Base-by-base conservation (phyloP, 2,113 vertebrate genomes). In the Cyanoramphus novaezelandiae region DNA sequence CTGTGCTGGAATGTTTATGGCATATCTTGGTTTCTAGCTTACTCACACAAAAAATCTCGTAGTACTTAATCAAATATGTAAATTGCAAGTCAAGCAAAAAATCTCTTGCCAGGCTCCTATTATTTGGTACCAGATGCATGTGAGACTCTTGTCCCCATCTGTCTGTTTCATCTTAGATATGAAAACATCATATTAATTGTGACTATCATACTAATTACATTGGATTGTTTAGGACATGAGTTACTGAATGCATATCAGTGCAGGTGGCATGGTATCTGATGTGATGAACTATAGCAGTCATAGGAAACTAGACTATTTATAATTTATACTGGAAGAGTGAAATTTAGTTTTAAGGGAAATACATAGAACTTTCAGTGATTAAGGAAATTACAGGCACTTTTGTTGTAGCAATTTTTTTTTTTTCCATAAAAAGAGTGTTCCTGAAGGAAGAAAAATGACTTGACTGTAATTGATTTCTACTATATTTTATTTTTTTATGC, bases 141-240 rank as follows among this genome's bases (percentile, higher is more conserved):
- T 90, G 92, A 95, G 82, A 93, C 67, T 97, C 93, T 97, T 96
- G 78, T 96, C 31, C 79, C 81, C 94, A 97, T 98, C 97, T 98
- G 97, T 79, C 92, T 95, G 85, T 94, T 98, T 97, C 93, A 92
- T 97, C 90, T 97, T 92, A 93, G 92, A 92, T 95, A 91, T 92
- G 93, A 98, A 98, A 98, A 97, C 91, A 97, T 97, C 86, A 76
- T 89, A 97, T 98, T 97, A 97, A 93, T 97, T 97, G 72, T 96
- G 95, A 96, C 90, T 97, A 82, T 90, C 90, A 89, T 78, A 96
- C 95, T 97, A 98, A 98, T 97, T 98, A 95, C n/a, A 88, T 96
- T 15, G 72, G 85, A 97, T 96, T 97, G 70, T 97, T 97, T 97
- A 95, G 93, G 92, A 95, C 49, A 65, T 83, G 86, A 96, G 63